Evolutionary conservation across 2,113 vertebrate genomes (phyloP).

Genomic region (Steatornis caripensis): DNA sequence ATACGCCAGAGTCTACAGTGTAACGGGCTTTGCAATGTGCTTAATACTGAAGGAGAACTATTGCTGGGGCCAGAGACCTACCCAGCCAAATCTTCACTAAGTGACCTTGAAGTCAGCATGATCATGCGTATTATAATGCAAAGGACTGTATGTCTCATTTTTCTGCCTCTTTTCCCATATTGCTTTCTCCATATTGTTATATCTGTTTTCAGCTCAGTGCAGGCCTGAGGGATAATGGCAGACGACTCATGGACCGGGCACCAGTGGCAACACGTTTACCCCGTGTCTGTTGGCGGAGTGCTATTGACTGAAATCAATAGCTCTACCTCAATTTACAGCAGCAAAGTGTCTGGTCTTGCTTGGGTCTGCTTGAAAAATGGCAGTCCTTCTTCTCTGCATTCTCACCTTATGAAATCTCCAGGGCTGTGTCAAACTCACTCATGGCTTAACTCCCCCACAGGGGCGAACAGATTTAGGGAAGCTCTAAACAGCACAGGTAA

Average conservation of each 20-base stretch:
- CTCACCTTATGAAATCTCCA: not conserved
- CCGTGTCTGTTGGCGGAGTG: not conserved
- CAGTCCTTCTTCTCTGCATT: not conserved
- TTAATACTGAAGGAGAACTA: not conserved
- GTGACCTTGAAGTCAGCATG: not conserved
- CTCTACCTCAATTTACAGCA: not conserved
- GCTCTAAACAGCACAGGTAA: not conserved
- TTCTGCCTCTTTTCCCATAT: not conserved
- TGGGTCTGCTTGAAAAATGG: not conserved
- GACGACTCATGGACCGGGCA: not conserved
- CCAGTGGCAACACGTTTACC: not conserved
- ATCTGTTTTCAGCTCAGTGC: not conserved
- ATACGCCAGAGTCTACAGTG: not conserved
- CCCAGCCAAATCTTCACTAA: not conserved
- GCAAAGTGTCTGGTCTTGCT: not conserved
- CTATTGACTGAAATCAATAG: not conserved
- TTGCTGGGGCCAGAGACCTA: not conserved
- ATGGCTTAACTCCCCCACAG: not conserved
- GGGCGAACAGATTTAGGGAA: not conserved
- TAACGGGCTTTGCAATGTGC: not conserved
- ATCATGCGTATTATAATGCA: not conserved
- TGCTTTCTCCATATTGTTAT: not conserved
- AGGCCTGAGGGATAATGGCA: not conserved
- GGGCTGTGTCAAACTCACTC: not conserved
- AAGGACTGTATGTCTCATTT: not conserved